Conservation (phyloP, 2,888 invertebrate genomes). For the Andrena camellia region DNA sequence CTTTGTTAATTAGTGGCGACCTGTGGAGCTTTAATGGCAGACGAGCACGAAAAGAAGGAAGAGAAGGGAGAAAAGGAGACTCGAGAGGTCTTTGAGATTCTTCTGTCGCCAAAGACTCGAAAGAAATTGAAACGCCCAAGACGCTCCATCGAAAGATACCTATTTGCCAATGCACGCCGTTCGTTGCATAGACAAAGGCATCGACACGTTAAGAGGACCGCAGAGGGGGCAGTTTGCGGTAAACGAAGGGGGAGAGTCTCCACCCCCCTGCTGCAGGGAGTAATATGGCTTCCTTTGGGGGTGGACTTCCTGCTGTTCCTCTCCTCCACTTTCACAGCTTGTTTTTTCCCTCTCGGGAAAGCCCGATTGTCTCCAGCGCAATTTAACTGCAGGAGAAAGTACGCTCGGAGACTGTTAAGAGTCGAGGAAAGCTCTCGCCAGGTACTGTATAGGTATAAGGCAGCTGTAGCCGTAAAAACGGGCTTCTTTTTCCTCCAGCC, state of each 20-base stretch:
- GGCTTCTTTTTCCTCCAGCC: background rate
- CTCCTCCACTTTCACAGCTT: background rate
- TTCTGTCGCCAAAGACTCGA: too few relatives aligned
- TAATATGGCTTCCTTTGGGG: constrained; percentile 22
- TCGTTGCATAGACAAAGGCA: background rate
- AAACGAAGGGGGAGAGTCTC: constrained; percentile 1
- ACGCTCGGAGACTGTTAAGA: constrained; percentile 10
- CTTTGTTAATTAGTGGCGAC: too few relatives aligned
- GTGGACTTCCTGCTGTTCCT: background rate
- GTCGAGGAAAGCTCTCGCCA: background rate
- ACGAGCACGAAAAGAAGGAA: too few relatives aligned
- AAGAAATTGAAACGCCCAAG: too few relatives aligned
- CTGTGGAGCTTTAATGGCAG: background rate
- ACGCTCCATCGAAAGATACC: background rate
- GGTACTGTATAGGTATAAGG: background rate
- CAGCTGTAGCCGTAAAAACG: background rate
- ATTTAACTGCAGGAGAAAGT: constrained; percentile 18
- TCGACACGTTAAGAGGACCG: background rate
- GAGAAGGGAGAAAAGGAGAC: background rate
- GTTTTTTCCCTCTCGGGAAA: background rate
- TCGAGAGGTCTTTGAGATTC: too few relatives aligned
- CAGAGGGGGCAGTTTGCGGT: background rate
- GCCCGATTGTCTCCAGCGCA: background rate
- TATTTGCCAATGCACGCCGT: background rate
- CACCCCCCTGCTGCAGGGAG: background rate